Conservation (phyloP, 2,888 invertebrate genomes). For the Diachrysia chrysitis region DNA sequence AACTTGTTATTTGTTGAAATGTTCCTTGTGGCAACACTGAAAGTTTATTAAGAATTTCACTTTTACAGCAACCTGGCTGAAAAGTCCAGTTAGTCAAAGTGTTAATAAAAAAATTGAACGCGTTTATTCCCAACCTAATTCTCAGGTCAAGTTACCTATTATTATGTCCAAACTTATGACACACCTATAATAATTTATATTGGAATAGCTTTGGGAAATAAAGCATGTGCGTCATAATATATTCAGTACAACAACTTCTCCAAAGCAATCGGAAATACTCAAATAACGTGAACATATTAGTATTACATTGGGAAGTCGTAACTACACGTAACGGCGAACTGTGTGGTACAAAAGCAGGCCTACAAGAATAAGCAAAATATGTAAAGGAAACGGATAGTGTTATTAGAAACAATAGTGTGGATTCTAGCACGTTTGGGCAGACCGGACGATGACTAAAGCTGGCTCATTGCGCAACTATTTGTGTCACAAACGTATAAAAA, state of each 20-base stretch:
- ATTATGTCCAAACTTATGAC: too few species aligned
- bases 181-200: too few species aligned
- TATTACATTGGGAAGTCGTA: conserved; percentile 30
- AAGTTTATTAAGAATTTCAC: too few species aligned
- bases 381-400: conserved; percentile 55
- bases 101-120: too few species aligned
- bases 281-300: conserved; percentile 3
- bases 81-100: too few species aligned
- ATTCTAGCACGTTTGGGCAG: conserved; percentile 38
- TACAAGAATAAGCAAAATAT: conserved; percentile 33
- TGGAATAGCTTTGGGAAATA: background rate
- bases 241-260: background rate
- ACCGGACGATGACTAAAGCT: conserved; percentile 55
- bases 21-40: too few species aligned
- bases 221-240: background rate
- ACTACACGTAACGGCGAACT: conserved; percentile 14
- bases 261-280: background rate
- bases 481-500: conserved; percentile 51
- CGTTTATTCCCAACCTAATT: too few species aligned
- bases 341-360: background rate
- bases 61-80: too few species aligned
- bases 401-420: conserved; percentile 50
- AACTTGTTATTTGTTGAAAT: too few species aligned
- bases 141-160: too few species aligned
- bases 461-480: conserved; percentile 57